Conservation (phyloP, 2,113 vertebrate genomes). For the Hydrochoerus hydrochaeris region DNA sequence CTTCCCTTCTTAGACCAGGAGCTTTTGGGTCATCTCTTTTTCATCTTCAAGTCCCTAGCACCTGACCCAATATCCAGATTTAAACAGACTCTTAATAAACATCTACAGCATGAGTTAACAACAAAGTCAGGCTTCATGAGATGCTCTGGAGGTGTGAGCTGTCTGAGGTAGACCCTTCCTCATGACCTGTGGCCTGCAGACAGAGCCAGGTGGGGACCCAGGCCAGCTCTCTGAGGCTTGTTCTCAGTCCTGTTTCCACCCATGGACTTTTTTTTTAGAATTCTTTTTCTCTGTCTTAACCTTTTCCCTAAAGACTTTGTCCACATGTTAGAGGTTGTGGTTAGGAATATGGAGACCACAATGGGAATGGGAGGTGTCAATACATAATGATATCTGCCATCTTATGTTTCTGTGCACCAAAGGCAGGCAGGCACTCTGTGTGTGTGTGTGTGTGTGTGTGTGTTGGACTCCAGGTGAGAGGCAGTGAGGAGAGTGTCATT, state of each 20-base stretch:
- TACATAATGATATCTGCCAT: neutral
- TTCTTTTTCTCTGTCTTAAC: neutral
- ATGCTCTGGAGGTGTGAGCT: neutral
- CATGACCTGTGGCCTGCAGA: neutral
- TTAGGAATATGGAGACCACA: neutral
- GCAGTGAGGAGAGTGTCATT: conserved; percentile 12
- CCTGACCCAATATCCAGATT: neutral
- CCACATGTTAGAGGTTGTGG: neutral
- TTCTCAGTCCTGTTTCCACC: neutral
- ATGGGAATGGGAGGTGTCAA: neutral
- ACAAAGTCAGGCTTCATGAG: neutral
- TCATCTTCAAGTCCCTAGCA: neutral
- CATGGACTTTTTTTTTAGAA: neutral
- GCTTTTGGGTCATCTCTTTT: neutral
- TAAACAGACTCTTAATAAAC: neutral
- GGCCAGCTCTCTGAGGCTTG: neutral
- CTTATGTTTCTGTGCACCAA: neutral
- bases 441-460: neutral
- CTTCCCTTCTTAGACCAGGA: neutral
- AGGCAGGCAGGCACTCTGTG: neutral
- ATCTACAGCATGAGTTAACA: neutral
- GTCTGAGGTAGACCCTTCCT: neutral
- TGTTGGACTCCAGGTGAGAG: neutral
- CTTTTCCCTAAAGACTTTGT: neutral
- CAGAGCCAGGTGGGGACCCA: neutral